Base-by-base conservation (phyloP, 2,797 vertebrate species). In the Microctenopoma steveboyesi region DNA sequence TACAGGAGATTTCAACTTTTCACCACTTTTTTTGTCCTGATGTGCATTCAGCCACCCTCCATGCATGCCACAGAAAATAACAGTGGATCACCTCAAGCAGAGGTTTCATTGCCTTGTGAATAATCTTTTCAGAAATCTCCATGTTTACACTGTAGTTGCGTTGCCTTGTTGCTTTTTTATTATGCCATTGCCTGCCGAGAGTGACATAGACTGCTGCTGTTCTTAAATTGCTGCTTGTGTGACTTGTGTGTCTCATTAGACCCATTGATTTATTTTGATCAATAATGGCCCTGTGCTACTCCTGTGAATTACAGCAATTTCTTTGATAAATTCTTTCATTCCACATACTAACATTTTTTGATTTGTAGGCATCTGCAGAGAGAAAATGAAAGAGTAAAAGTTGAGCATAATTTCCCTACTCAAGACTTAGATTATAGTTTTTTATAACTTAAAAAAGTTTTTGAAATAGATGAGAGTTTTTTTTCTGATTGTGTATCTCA, bases 1-100 rank as follows among this genome's bases (percentile, higher is more conserved):
- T 46, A 52, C 51, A 52, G 15, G 27, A 56, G 46, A 60, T 68
- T 75, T 83, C 14, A 64, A 59, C 64, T 54, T 69, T 80, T 49
- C 49, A 5, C 0, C 2, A 0, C n/a, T 60, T 5, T 4, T 22
- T 56, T 72, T 22, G 57, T 69, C 70, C 61, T 35, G 55, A 56
- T 5, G 13, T 55, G 46, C 54, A 14, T 78, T 52, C 69, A 73
- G 30, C 22, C 55, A 0, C 35, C 40, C 43, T 50, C 52, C 0
- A n/a, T 6, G n/a, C 2, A 13, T 25, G 8, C 28, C 7, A 1
- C n/a, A 18, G 42, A 65, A 73, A 76, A 78, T 74, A 49, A 61
- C 50, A 27, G 71, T 9, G 50, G 35, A 47, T 52, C 53, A 0
- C 48, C 49, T 16, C 42, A 7, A 56, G 64, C 75, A 49, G 30